A percentile compares a stretch with the other conserved stretches of the same genome.
These are phyloP conservation scores for Dolichotis patagonum DNA, from an alignment of 2,113 vertebrate species.

Conservation along the genomic window DNA sequence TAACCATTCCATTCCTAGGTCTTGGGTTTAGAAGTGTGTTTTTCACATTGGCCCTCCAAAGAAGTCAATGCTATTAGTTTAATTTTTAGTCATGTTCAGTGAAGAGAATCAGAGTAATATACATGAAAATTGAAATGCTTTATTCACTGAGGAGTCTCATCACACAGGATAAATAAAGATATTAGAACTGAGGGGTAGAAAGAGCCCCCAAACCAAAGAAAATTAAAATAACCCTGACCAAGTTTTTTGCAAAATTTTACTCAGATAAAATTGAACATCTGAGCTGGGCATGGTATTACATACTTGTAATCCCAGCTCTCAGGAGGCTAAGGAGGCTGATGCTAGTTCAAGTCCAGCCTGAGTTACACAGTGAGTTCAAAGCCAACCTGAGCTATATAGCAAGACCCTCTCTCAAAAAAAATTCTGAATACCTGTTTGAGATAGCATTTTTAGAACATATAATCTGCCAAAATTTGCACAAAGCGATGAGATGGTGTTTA, in stretches of 20 bases:
- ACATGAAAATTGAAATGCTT: neutral
- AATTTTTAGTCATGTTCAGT: neutral
- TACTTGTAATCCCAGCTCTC: neutral
- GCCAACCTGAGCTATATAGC: neutral
- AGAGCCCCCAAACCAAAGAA: neutral
- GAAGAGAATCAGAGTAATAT: neutral
- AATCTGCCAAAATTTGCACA: neutral
- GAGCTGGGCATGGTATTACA: neutral
- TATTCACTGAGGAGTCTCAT: neutral
- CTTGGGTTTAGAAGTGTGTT: neutral
- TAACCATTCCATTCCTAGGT: neutral
- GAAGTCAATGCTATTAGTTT: neutral
- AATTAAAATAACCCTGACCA: neutral
- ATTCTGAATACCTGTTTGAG: neutral
- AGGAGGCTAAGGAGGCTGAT: neutral
- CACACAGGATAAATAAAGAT: neutral
- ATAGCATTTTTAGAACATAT: neutral
- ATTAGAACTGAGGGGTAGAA: neutral
- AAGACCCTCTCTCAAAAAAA: neutral
- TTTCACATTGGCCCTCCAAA: neutral
- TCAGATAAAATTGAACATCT: neutral
- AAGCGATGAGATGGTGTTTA: neutral
- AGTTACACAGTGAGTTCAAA: neutral
- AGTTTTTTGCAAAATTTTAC: neutral
- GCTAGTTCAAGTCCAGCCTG: neutral